phyloP scores from a whole-genome alignment of 2,888 invertebrate species.

The Clanis bilineata region DNA sequence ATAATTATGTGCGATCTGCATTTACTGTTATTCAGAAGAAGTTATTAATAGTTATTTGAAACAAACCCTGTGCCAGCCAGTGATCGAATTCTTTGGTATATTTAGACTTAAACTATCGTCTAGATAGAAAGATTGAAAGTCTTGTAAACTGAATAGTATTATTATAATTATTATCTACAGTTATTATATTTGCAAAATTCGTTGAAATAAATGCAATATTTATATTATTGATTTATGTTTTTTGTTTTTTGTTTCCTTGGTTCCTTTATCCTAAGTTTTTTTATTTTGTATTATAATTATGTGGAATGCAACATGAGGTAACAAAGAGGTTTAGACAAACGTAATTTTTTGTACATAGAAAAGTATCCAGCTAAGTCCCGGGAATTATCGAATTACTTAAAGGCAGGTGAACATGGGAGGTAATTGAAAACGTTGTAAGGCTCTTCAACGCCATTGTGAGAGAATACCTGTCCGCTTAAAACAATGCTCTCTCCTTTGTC shows the following conservation, averaged over 20 bases:
- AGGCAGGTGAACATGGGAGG: constrained; percentile 55
- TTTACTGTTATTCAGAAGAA: constrained; percentile 78
- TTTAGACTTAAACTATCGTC: constrained; percentile 45
- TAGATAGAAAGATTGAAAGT: constrained; percentile 65
- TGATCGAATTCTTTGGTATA: constrained; percentile 63
- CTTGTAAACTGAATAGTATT: constrained; percentile 80
- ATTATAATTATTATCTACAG: constrained; percentile 81
- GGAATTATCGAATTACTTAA: constrained; percentile 48
- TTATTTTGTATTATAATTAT: constrained; percentile 47
- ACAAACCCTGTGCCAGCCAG: constrained; percentile 75
- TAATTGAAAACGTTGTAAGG: constrained; percentile 40
- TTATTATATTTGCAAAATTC: constrained; percentile 81
- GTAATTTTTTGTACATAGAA: constrained; percentile 34
- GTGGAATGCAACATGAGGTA: constrained; percentile 41
- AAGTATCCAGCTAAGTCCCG: constrained; percentile 48
- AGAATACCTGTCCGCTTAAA: constrained; percentile 60
- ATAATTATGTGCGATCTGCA: constrained; percentile 76
- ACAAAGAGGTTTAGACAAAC: constrained; percentile 44
- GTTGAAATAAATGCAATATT: constrained; percentile 83
- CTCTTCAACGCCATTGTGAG: constrained; percentile 45
- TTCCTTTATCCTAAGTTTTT: constrained; percentile 69
- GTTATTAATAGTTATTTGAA: constrained; percentile 67
- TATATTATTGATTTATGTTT: constrained; percentile 81
- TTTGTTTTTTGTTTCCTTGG: constrained; percentile 67
- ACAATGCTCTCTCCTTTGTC: constrained; percentile 55